These are phyloP conservation scores for Girardinus metallicus DNA, from an alignment of 2,797 vertebrate genomes.

Conservation along the genomic window DNA sequence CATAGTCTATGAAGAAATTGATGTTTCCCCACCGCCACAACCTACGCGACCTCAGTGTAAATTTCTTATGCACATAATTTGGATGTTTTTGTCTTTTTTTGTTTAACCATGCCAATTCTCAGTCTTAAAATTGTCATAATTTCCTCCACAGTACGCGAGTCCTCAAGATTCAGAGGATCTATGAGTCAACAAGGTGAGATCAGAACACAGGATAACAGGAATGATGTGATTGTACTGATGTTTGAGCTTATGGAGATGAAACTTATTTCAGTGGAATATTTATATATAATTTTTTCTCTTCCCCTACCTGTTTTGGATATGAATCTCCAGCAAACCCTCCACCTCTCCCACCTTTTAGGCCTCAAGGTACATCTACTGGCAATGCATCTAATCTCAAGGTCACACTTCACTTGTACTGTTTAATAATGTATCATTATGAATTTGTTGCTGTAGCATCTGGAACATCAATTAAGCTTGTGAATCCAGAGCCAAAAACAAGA, in stretches of 20 bases:
- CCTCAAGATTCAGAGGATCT: conserved; percentile 12
- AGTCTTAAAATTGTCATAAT: not conserved
- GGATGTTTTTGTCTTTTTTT: not conserved
- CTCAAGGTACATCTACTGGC: conserved; percentile 46
- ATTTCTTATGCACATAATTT: not conserved
- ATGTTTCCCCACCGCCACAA: conserved; percentile 34
- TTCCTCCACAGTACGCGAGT: not conserved
- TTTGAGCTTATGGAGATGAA: not conserved
- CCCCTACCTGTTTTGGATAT: conserved; percentile 9
- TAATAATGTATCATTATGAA: not conserved
- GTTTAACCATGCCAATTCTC: not conserved
- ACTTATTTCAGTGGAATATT: conserved; percentile 3
- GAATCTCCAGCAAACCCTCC: conserved; percentile 54
- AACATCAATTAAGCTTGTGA: conserved; percentile 26
- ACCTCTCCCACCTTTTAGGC: conserved; percentile 25
- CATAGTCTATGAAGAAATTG: conserved; percentile 47
- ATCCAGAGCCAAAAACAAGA: conserved; percentile 74
- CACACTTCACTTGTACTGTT: not conserved
- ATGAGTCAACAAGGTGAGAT: conserved; percentile 49
- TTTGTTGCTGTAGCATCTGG: conserved; percentile 40
- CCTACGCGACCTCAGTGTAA: conserved; percentile 42
- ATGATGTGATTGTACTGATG: not conserved
- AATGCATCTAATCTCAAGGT: not conserved
- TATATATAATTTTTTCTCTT: not conserved
- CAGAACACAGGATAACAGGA: not conserved